Percentiles rank a stretch among this genome's conserved stretches.
These are phyloP conservation scores for Oxygymnocypris stewartii DNA, from an alignment of 2,113 vertebrate species.

Conservation along the genomic window DNA sequence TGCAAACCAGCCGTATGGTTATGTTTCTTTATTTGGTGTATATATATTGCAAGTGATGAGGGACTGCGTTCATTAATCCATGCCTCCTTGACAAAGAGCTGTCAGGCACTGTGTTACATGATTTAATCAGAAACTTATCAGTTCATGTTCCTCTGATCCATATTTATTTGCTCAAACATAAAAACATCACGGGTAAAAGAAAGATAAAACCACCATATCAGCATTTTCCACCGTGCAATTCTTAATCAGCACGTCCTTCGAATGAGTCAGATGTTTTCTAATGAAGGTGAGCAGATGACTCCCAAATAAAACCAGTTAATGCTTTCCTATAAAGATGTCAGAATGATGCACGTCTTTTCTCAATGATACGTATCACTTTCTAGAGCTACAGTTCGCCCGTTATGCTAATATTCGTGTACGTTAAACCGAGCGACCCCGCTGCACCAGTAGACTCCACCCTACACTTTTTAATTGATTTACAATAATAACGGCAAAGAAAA, in stretches of 20 bases:
- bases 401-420: not conserved
- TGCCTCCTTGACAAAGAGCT: conserved; percentile 32
- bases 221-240: not conserved
- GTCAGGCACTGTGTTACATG: conserved; percentile 64
- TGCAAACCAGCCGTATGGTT: too few relatives aligned
- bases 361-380: not conserved
- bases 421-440: not conserved
- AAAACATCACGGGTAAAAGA: conserved; percentile 33
- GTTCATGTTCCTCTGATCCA: not conserved
- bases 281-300: not conserved
- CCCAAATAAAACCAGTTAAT: not conserved
- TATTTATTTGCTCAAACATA: conserved; percentile 24
- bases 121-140: not conserved
- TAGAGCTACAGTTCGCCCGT: not conserved
- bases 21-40: not conserved
- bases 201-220: not conserved
- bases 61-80: not conserved
- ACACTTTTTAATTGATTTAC: conserved; percentile 5
- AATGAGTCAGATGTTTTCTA: not conserved
- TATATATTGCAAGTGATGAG: not conserved
- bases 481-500: not conserved
- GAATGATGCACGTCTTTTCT: not conserved
- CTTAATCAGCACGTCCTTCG: not conserved
- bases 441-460: conserved; percentile 30
- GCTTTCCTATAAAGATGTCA: not conserved